Percentiles rank a stretch among this genome's conserved stretches.
These are phyloP conservation scores for Drosophila kanapiae DNA, from an alignment of 1,140 invertebrate species.

Conservation along the genomic window DNA sequence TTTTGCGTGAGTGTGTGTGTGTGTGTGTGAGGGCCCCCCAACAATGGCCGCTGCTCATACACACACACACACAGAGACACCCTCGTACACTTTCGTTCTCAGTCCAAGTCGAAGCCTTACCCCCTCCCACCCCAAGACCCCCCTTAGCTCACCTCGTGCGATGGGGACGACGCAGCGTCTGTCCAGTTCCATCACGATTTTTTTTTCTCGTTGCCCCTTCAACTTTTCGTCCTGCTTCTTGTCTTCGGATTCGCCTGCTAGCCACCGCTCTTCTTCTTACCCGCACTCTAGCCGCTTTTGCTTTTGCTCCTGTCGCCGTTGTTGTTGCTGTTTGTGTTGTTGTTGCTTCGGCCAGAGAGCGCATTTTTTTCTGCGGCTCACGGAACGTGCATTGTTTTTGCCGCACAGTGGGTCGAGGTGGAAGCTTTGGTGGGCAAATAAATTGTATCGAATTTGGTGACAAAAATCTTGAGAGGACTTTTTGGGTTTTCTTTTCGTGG, in stretches of 20 bases:
- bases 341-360: slow-evolving; percentile 54
- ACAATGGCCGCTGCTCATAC: slow-evolving; percentile 67
- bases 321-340: slow-evolving; percentile 26
- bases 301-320: slow-evolving; percentile 31
- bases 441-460: slow-evolving; percentile 1
- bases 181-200: slow-evolving; percentile 75
- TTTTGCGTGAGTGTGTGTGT: slow-evolving; percentile 34
- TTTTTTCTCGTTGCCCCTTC: slow-evolving; percentile 61
- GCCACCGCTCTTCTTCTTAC: slow-evolving; percentile 32
- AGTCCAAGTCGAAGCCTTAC: slow-evolving; percentile 63
- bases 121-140: slow-evolving; percentile 14
- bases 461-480: not conserved
- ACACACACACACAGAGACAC: slow-evolving; percentile 41
- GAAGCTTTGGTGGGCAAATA: not conserved
- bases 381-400: slow-evolving; percentile 77
- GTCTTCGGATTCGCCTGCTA: slow-evolving; percentile 76
- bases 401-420: slow-evolving; percentile 54
- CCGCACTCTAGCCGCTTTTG: slow-evolving; percentile 28
- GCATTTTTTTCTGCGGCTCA: slow-evolving; percentile 63
- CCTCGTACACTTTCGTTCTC: slow-evolving; percentile 77
- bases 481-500: too few relatives aligned
- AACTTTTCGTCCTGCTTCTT: slow-evolving; percentile 82
- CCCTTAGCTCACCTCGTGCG: slow-evolving; percentile 19
- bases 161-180: slow-evolving; percentile 66
- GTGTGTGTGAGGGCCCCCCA: slow-evolving; percentile 53